Evolutionary conservation across 2,113 vertebrate genomes (phyloP), one percentile per base, ranked within the genome.

Genomic region (Nyctereutes procyonoides): DNA sequence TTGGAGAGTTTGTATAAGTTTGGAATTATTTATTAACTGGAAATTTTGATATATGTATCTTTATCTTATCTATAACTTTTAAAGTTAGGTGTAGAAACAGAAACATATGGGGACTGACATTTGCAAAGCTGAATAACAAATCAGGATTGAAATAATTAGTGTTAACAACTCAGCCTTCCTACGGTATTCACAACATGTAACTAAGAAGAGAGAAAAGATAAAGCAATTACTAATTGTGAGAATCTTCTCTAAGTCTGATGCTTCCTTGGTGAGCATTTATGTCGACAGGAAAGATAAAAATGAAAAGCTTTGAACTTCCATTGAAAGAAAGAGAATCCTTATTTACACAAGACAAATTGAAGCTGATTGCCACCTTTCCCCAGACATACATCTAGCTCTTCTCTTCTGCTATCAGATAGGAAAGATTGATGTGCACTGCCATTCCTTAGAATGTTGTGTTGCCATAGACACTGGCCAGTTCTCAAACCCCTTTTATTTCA

Each of bases 121-220:
- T 97, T 97, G 53, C 71, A 94, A 95, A 97, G 76, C 28, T 86
- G 77, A 96, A 97, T 90, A 95, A 89, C 74, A 90, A 92, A 71
- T 92, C 83, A 80, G 24, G 16, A 92, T 92, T 87, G 92, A 85
- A 96, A 95, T 92, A 93, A 94, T 96, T 88, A 58, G 63, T 22
- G 83, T 80, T 90, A 97, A 96, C 90, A 82, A 67, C 79, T 67
- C 71, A 65, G 69, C 67, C 71, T 95, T 94, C 71, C 3, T 67
- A 53, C 22, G 24, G 76, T 22, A 89, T 77, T 96, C 87, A 83
- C 77, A 97, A 93, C 63, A 56, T 32, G 48, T 35, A 90, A 87
- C 83, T 85, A 96, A 88, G 19, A 60, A 74, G 35, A 88, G 62
- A 95, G 28, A 95, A 89, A 95, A 93, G 38, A 95, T 65, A 92